Evolutionary conservation across 1,140 invertebrate species (phyloP), one percentile per base, ranked within the genome.

Genomic region (Papilio aristodemus): DNA sequence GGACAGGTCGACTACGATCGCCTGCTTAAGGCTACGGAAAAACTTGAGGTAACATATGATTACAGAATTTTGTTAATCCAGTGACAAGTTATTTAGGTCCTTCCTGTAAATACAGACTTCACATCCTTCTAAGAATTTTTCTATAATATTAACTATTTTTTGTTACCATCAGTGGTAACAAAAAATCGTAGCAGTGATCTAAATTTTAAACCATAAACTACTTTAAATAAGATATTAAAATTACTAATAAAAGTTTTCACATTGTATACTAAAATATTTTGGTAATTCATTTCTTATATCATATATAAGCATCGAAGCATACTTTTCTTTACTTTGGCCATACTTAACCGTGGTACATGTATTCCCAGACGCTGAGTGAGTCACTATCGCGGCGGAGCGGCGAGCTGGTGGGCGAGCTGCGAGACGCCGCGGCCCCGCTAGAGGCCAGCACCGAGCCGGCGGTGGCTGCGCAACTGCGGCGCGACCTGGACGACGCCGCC

Each of bases 1-100:
- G 96, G 95, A 11, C 94, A 95, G 41, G 94, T 97, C 1, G 95
- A 97, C 89, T 96, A 96, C 73, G 95, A 96, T 63, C 93, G 96
- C 32, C 85, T 97, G 50, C 88, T 94, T n/a, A 96, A 96, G 77
- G 95, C 95, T 37, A 96, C 95, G 0, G 95, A 96, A 81, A 92
- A 95, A 80, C 89, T 96, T 67, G 95, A 96, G 94, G 95, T 96
- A 69, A 94, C 93, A 93, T 39, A 17, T 58, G 17, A 67, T 38
- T 38, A 54, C 13, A 54, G 13, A 8, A 14, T 25, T n/a, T n/a
- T n/a, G n/a, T n/a, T n/a, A n/a, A n/a, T n/a, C n/a, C n/a, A n/a
- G n/a, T n/a, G n/a, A n/a, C n/a, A n/a, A n/a, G n/a, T n/a, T n/a
- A n/a, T n/a, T n/a, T n/a, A n/a, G n/a, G n/a, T n/a, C n/a, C n/a